phyloP scores from a whole-genome alignment of 1,140 invertebrate genomes.

The Cydia splendana region DNA sequence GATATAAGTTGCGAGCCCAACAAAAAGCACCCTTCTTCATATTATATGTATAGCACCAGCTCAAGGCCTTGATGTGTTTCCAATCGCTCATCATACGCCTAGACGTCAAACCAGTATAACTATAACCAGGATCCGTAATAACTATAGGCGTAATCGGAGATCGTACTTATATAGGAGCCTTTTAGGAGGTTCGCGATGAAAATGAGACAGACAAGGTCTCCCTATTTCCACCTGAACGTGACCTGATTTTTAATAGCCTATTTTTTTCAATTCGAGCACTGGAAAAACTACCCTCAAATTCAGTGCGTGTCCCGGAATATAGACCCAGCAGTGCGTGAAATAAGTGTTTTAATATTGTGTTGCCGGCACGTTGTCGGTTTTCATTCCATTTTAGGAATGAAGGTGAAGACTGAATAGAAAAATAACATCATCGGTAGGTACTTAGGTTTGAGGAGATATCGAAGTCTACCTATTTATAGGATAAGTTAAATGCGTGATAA shows the following conservation, averaged over 20 bases:
- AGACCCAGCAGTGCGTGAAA: conserved; percentile 24
- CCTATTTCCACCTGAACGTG: conserved; percentile 30
- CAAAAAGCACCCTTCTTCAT: conserved; percentile 12
- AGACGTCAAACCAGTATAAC: neutral
- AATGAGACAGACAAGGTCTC: conserved; percentile 9
- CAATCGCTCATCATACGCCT: no score
- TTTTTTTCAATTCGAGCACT: conserved; percentile 7
- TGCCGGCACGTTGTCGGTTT: neutral
- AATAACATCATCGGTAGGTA: neutral
- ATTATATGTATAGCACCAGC: conserved; percentile 11
- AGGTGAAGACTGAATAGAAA: conserved; percentile 9
- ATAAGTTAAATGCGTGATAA: no score
- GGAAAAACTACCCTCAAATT: conserved; percentile 17
- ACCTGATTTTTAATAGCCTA: conserved; percentile 14
- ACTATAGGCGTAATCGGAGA: neutral
- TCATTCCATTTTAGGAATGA: neutral
- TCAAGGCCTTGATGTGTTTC: no score
- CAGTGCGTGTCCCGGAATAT: conserved; percentile 9
- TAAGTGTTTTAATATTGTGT: conserved; percentile 13
- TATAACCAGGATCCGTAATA: neutral
- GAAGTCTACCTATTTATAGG: no score
- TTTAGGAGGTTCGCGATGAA: neutral
- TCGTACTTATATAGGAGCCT: neutral
- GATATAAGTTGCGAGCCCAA: no score
- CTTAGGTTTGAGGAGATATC: no score